Percentiles rank a stretch among this genome's conserved stretches.
Evolutionary conservation across 1,140 invertebrate species (phyloP).

Genomic region (Galleria mellonella): DNA sequence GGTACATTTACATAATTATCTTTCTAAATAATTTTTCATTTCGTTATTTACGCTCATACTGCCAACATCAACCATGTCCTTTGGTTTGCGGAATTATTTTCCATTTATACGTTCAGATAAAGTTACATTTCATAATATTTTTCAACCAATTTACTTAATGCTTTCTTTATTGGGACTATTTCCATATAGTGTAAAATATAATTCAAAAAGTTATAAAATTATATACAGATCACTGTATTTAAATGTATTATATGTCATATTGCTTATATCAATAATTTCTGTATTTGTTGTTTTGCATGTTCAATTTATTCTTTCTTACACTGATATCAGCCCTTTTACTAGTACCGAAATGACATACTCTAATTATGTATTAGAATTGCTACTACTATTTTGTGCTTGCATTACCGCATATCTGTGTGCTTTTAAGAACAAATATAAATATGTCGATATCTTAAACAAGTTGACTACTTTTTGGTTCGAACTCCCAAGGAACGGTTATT

Average conservation of each 20-base stretch:
- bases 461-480: slow-evolving; percentile 21
- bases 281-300: slow-evolving; percentile 30
- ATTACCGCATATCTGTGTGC: slow-evolving; percentile 25
- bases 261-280: slow-evolving; percentile 21
- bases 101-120: neutral
- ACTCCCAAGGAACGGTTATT: slow-evolving; percentile 6
- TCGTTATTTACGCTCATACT: no score
- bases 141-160: slow-evolving; percentile 38
- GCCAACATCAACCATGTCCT: no score
- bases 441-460: slow-evolving; percentile 37
- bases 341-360: slow-evolving; percentile 34
- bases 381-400: slow-evolving; percentile 23
- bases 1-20: no score
- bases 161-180: slow-evolving; percentile 37
- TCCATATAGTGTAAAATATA: slow-evolving; percentile 39
- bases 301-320: slow-evolving; percentile 20
- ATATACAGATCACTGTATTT: slow-evolving; percentile 38
- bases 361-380: slow-evolving; percentile 45
- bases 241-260: slow-evolving; percentile 33
- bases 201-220: slow-evolving; percentile 20
- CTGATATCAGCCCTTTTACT: slow-evolving; percentile 26
- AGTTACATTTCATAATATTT: slow-evolving; percentile 18
- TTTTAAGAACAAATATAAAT: slow-evolving; percentile 32
- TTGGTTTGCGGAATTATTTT: neutral
- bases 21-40: no score